These are phyloP conservation scores for Drosophila insularis DNA, from an alignment of 1,140 invertebrate genomes.

Conservation along the genomic window DNA sequence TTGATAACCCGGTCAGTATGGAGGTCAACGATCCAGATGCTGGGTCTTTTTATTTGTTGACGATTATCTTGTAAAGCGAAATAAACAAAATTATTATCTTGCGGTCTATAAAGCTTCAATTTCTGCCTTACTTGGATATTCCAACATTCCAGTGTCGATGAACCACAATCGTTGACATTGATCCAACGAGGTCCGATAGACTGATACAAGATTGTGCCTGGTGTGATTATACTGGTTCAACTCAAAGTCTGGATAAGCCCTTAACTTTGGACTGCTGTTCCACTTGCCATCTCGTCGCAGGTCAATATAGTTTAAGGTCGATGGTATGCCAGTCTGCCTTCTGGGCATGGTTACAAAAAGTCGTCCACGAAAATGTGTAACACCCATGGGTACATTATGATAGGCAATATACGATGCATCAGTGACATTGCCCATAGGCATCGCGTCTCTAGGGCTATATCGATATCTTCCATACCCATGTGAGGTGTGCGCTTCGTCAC, in stretches of 20 bases:
- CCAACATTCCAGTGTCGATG: slow-evolving; percentile 86
- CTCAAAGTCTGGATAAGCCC: slow-evolving; percentile 86
- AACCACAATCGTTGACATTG: slow-evolving; percentile 88
- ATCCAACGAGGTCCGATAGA: slow-evolving; percentile 88
- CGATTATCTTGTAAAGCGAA: slow-evolving; percentile 83
- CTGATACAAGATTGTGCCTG: slow-evolving; percentile 84
- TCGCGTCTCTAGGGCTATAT: slow-evolving; percentile 22
- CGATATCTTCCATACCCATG: background rate
- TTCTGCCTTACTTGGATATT: slow-evolving; percentile 65
- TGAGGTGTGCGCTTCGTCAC: slow-evolving; percentile 18
- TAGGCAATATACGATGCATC: slow-evolving; percentile 77
- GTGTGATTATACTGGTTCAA: slow-evolving; percentile 84
- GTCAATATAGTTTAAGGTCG: slow-evolving; percentile 87
- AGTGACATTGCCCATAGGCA: slow-evolving; percentile 12
- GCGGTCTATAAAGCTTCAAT: background rate
- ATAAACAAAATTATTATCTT: background rate
- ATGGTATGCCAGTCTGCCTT: slow-evolving; percentile 86
- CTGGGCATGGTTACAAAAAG: slow-evolving; percentile 89
- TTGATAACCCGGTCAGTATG: slow-evolving; percentile 83
- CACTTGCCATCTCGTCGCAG: slow-evolving; percentile 80
- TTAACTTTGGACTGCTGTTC: slow-evolving; percentile 83
- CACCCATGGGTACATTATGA: slow-evolving; percentile 89
- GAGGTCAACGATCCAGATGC: slow-evolving; percentile 87
- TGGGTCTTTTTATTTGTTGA: slow-evolving; percentile 84
- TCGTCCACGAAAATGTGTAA: slow-evolving; percentile 86